phyloP scores from a whole-genome alignment of 2,888 invertebrate species.

The Caradrina kadenii region DNA sequence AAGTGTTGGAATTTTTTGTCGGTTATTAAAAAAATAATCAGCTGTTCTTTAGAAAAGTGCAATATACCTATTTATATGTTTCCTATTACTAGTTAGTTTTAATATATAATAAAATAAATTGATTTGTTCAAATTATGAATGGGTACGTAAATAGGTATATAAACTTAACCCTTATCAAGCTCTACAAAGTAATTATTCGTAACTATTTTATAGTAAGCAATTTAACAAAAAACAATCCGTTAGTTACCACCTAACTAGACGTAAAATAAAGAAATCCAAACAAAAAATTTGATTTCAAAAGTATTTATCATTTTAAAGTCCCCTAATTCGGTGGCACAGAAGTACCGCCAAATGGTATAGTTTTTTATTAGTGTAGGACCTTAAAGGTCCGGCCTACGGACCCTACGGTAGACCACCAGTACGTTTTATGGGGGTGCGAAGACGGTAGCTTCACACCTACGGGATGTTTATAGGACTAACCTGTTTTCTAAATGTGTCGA shows the following conservation, averaged over 20 bases:
- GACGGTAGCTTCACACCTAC: conserved; percentile 78
- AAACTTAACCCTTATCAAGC: too few species aligned
- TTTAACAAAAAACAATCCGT: not conserved
- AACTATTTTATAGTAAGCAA: too few species aligned
- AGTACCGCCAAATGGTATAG: conserved; percentile 33
- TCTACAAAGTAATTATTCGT: too few species aligned
- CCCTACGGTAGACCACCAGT: conserved; percentile 79
- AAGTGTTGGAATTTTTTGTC: too few species aligned
- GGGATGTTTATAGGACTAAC: conserved; percentile 49
- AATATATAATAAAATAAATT: too few species aligned
- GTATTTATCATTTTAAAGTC: conserved; percentile 7
- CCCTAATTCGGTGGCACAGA: conserved; percentile 30
- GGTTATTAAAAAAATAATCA: too few species aligned
- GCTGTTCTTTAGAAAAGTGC: too few species aligned
- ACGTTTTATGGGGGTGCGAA: conserved; percentile 78
- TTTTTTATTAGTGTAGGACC: conserved; percentile 52
- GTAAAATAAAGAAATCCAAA: not conserved
- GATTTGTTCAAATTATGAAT: too few species aligned
- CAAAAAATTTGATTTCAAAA: not conserved
- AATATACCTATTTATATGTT: too few species aligned
- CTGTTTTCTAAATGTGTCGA: conserved; percentile 49
- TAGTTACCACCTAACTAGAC: not conserved
- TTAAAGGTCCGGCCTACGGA: conserved; percentile 42
- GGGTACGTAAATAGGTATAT: too few species aligned
- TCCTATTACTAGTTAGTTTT: too few species aligned